Evolutionary conservation across 2,888 invertebrate species (phyloP).

Genomic region (Drosophila mimetica): DNA sequence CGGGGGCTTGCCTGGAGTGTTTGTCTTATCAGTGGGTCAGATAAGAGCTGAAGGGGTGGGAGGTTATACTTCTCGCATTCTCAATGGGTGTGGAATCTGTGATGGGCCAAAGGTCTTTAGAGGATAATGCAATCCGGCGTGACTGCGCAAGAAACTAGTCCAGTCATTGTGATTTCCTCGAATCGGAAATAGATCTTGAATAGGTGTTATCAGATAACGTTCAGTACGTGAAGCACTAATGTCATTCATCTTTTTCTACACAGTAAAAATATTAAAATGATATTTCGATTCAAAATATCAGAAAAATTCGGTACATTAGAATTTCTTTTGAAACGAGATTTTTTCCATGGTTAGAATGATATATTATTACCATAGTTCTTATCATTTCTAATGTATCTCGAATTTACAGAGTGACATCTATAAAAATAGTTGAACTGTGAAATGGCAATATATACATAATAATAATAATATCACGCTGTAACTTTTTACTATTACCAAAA

Average conservation of each 20-base stretch:
- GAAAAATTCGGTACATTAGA: too few relatives aligned
- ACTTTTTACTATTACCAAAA: not conserved
- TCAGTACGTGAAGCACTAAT: not conserved
- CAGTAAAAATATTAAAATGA: not conserved
- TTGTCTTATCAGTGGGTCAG: conserved; percentile 19
- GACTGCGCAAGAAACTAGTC: conserved; percentile 21
- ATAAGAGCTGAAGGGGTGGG: conserved; percentile 9
- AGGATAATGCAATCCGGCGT: conserved; percentile 29
- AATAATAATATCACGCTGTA: not conserved
- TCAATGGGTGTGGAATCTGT: conserved; percentile 21
- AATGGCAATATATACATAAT: too few relatives aligned
- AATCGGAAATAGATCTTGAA: conserved; percentile 1
- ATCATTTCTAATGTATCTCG: too few relatives aligned
- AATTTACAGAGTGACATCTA: too few relatives aligned
- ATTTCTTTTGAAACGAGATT: too few relatives aligned
- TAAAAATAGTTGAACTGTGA: too few relatives aligned
- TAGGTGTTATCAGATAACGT: conserved; percentile 1
- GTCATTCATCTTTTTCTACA: not conserved
- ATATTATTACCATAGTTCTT: not conserved
- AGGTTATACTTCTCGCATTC: not conserved
- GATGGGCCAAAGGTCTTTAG: conserved; percentile 9
- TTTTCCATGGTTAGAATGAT: too few relatives aligned
- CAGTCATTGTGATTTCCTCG: not conserved
- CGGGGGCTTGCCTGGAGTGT: conserved; percentile 34
- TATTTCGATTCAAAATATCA: too few relatives aligned